Base-by-base conservation (phyloP, 1,140 invertebrate species). In the Aphidius gifuensis region DNA sequence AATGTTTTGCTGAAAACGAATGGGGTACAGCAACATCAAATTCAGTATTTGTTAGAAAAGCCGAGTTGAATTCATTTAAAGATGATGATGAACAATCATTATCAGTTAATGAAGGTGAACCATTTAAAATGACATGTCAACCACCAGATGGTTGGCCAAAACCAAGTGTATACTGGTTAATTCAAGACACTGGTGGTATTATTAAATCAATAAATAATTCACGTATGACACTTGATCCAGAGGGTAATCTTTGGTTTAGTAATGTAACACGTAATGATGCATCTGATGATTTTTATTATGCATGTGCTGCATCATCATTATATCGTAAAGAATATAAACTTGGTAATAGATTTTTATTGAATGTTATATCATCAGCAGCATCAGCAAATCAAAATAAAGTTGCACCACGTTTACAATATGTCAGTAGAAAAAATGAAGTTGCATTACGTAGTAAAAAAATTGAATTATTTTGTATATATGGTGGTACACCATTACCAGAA, bases 1-100 rank as follows among this genome's bases (percentile, higher is more conserved):
- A 99, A 75, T 99, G 97, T 81, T 95, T 96, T 78, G 97, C 97
- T 0, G 86, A 88, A 69, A 99, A 99, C 75, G 90, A 93, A 70
- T 94, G 94, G 85, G 97, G 97, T 50, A 92, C 86, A 5, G 94
- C 95, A 9, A 94, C 94, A 0, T 96, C 94, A 0, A 97, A 97
- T 78, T 93, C 93, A 0, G 94, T 98, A 8, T 95, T 94, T 72
- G 91, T 98, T 9, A 84, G 94, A n/a, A 95, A 96, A 80, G 93
- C 96, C 5, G 94, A 96, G 77, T 80, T 97, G 60, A 95, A 95
- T 77, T 91, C 91, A 0, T 96, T 97, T 80, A 93, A 94, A 74
- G 91, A 93, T 69, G 87, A 90, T 51, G 82, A 78, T 44, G 85
- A 85, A 49, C 71, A 80, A 48, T 85, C 86, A 0, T 58, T 90